These are phyloP conservation scores for Tetragnatha versicolor DNA, from an alignment of 1,140 invertebrate species.

Conservation along the genomic window DNA sequence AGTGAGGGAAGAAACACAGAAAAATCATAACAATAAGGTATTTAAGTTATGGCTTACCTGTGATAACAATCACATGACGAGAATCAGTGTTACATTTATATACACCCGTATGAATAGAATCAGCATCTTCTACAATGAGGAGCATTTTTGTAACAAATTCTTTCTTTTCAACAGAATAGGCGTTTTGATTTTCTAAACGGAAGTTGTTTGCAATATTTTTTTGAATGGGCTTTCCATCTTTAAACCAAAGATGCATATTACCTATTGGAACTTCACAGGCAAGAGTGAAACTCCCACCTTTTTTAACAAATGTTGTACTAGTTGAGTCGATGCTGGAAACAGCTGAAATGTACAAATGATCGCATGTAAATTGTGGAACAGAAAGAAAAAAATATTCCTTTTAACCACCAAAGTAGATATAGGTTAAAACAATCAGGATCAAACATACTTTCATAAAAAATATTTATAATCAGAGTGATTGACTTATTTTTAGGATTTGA, in stretches of 20 bases:
- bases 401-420: no score
- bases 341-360: no score
- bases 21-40: neutral
- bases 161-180: slow-evolving; percentile 10
- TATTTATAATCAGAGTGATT: no score
- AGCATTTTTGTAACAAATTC: slow-evolving; percentile 43
- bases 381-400: no score
- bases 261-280: slow-evolving; percentile 42
- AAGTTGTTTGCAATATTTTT: slow-evolving; percentile 44
- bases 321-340: slow-evolving; percentile 2
- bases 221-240: slow-evolving; percentile 51
- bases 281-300: slow-evolving; percentile 50
- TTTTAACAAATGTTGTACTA: slow-evolving; percentile 35
- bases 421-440: no score
- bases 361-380: no score
- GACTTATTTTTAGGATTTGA: no score
- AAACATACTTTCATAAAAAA: no score
- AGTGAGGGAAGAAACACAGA: neutral
- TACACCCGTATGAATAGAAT: slow-evolving; percentile 52
- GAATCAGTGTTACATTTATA: slow-evolving; percentile 55
- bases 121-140: slow-evolving; percentile 39
- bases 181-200: slow-evolving; percentile 45
- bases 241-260: slow-evolving; percentile 55
- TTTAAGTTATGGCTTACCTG: slow-evolving; percentile 54
- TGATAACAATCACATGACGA: slow-evolving; percentile 52